Percentiles rank a stretch among this genome's conserved stretches.
These are phyloP conservation scores for Xestia ashworthii DNA, from an alignment of 2,888 invertebrate species.

Conservation along the genomic window DNA sequence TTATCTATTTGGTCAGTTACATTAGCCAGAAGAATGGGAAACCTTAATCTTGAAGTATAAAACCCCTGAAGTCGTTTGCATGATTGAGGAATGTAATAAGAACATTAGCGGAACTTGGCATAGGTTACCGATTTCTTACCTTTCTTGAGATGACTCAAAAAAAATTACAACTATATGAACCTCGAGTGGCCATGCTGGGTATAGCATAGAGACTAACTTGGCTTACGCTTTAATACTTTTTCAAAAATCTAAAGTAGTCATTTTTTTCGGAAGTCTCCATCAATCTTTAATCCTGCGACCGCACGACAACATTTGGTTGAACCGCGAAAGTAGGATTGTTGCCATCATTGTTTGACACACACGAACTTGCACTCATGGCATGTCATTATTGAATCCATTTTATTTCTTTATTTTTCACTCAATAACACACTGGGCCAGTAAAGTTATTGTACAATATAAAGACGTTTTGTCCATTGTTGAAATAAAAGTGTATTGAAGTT, in stretches of 20 bases:
- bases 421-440: conserved; percentile 67
- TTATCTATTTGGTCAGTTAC: background rate
- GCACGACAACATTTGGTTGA: conserved; percentile 82
- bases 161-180: background rate
- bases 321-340: conserved; percentile 84
- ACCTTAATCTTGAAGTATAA: background rate
- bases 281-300: conserved; percentile 61
- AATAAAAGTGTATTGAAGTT: conserved; percentile 24
- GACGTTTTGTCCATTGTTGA: conserved; percentile 68
- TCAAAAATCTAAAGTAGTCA: background rate
- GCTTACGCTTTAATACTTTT: background rate
- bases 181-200: background rate
- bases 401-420: conserved; percentile 70
- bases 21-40: background rate
- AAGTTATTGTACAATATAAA: conserved; percentile 69
- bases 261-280: conserved; percentile 61
- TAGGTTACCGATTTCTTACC: background rate
- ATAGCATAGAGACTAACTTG: background rate
- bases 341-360: conserved; percentile 82
- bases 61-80: background rate
- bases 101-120: background rate
- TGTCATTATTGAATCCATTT: conserved; percentile 78
- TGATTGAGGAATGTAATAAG: background rate
- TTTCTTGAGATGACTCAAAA: background rate
- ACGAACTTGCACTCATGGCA: conserved; percentile 75